Evolutionary conservation across 2,888 invertebrate genomes (phyloP).

Genomic region (Drosophila sordidula): DNA sequence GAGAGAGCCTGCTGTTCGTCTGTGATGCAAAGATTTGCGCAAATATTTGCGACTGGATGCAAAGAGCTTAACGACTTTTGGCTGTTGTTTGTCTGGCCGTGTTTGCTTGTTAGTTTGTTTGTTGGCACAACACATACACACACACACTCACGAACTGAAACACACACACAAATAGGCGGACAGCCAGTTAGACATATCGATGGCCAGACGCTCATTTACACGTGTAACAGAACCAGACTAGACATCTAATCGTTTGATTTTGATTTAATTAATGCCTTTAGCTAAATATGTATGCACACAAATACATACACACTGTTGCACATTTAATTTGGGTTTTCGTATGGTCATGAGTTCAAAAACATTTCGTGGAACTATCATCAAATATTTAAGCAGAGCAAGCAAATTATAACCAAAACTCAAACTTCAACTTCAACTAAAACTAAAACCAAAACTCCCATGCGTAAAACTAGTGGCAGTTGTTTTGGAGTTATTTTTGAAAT

Average conservation of each 20-base stretch:
- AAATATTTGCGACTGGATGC: slow-evolving; percentile 62
- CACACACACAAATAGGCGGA: neutral
- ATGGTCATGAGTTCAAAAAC: slow-evolving; percentile 14
- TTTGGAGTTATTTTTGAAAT: slow-evolving; percentile 8
- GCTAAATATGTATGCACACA: slow-evolving; percentile 18
- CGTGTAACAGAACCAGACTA: slow-evolving; percentile 45
- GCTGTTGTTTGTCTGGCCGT: slow-evolving; percentile 49
- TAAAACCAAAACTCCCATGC: slow-evolving; percentile 52
- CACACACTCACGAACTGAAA: slow-evolving; percentile 8
- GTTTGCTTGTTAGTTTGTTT: slow-evolving; percentile 46
- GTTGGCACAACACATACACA: slow-evolving; percentile 19
- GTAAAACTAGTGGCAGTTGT: slow-evolving; percentile 61
- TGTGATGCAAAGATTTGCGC: slow-evolving; percentile 48
- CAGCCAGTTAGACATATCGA: slow-evolving; percentile 27
- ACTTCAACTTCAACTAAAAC: neutral
- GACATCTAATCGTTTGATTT: slow-evolving; percentile 67
- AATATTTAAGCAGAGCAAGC: slow-evolving; percentile 56
- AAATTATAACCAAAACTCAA: neutral
- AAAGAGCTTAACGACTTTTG: slow-evolving; percentile 62
- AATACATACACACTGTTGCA: slow-evolving; percentile 18
- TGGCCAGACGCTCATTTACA: slow-evolving; percentile 45
- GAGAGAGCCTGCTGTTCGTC: slow-evolving; percentile 5
- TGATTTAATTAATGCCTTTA: slow-evolving; percentile 72
- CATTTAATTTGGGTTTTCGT: slow-evolving; percentile 59
- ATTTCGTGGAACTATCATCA: slow-evolving; percentile 47